Evolutionary conservation across 2,888 invertebrate genomes (phyloP).

Genomic region (Taphrorychus bicolor): DNA sequence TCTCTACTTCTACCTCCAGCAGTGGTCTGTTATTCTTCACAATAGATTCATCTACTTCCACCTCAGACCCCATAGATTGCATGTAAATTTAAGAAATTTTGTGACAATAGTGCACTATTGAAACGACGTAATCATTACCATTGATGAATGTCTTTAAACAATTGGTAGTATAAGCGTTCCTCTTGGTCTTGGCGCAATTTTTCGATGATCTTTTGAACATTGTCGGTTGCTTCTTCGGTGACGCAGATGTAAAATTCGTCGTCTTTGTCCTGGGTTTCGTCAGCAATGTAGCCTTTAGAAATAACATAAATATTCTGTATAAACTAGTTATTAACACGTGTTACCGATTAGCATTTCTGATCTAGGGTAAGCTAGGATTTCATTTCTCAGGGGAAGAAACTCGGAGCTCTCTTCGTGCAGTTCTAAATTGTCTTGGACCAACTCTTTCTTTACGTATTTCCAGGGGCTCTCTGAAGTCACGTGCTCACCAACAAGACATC

Average conservation of each 20-base stretch:
- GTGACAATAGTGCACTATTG: neutral
- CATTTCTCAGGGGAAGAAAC: conserved; percentile 58
- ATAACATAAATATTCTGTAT: neutral
- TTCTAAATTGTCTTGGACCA: conserved; percentile 69
- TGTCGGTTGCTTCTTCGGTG: conserved; percentile 64
- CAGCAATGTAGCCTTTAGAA: conserved; percentile 68
- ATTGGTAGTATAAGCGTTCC: conserved; percentile 46
- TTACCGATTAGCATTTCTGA: conserved; percentile 44
- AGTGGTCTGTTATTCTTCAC: conserved; percentile 65
- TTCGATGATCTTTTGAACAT: conserved; percentile 62
- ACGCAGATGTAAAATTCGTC: conserved; percentile 73
- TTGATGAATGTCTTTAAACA: conserved; percentile 44
- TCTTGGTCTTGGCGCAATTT: conserved; percentile 65
- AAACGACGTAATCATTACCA: conserved; percentile 30
- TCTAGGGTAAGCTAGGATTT: conserved; percentile 56
- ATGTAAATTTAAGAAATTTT: conserved; percentile 26
- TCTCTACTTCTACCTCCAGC: conserved; percentile 72
- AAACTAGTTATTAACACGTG: neutral
- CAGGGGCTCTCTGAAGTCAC: conserved; percentile 78
- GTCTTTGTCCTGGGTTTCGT: conserved; percentile 66
- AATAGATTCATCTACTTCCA: conserved; percentile 65
- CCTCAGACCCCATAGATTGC: conserved; percentile 68
- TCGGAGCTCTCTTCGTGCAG: conserved; percentile 64
- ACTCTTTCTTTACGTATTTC: conserved; percentile 69
- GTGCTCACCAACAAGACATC: conserved; percentile 70